These are phyloP conservation scores for Melipona bicolor DNA, from an alignment of 2,888 invertebrate genomes.

Conservation along the genomic window DNA sequence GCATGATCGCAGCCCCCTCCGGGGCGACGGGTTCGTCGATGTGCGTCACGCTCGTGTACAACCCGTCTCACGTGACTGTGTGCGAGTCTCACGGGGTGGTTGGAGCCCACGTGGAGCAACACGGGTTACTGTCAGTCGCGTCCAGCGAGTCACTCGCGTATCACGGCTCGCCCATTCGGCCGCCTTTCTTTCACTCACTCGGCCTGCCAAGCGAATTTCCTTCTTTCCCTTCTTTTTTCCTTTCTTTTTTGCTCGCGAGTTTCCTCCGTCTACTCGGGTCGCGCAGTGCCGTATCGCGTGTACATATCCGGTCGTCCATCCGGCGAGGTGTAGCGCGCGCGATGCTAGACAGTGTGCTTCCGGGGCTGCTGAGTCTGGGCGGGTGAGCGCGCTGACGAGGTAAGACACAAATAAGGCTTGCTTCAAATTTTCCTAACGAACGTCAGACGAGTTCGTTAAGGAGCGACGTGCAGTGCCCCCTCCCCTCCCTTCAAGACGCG, in stretches of 20 bases:
- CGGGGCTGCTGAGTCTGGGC: not conserved
- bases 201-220: not conserved
- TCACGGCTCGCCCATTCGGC: constrained; percentile 59
- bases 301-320: not conserved
- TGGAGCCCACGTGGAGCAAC: constrained; percentile 81
- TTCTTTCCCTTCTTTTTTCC: not conserved
- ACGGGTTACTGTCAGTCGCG: constrained; percentile 81
- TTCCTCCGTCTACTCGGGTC: not conserved
- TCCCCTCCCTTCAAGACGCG: not conserved
- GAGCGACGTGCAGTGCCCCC: not conserved
- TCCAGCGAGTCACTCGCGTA: constrained; percentile 78
- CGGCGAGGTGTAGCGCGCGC: not conserved
- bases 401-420: constrained; percentile 29
- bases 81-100: constrained; percentile 70
- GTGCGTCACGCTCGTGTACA: constrained; percentile 27
- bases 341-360: constrained; percentile 17
- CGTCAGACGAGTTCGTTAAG: not conserved
- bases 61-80: constrained; percentile 45
- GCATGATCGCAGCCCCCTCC: constrained; percentile 67
- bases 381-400: constrained; percentile 17
- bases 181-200: not conserved
- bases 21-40: constrained; percentile 27
- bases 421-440: not conserved
- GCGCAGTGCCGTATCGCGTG: not conserved
- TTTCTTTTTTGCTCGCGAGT: not conserved